A percentile compares a stretch with the other conserved stretches of the same genome.
phyloP scores from a whole-genome alignment of 1,140 invertebrate species.

The Drosophila auraria region DNA sequence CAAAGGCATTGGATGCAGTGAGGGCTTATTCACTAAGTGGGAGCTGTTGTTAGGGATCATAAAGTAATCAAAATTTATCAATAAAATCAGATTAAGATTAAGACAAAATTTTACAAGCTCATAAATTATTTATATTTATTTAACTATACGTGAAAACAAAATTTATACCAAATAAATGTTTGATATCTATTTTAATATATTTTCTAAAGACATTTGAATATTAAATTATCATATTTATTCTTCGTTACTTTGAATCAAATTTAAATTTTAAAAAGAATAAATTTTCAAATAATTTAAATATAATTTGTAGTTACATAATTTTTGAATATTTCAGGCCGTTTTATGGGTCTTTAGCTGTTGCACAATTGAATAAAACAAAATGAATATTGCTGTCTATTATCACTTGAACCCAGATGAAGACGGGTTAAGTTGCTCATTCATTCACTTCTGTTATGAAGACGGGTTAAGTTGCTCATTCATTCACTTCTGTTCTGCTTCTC shows the following conservation, averaged over 20 bases:
- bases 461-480: neutral
- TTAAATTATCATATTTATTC: neutral
- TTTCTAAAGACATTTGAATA: neutral
- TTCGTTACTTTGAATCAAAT: neutral
- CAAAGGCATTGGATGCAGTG: slow-evolving; percentile 1
- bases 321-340: neutral
- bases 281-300: neutral
- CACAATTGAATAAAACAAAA: neutral
- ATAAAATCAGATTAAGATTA: too few species aligned
- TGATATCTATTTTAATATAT: neutral
- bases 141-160: neutral
- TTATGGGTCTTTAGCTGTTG: neutral
- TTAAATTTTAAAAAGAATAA: neutral
- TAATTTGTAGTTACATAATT: neutral
- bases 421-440: neutral
- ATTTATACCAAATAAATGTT: too few species aligned
- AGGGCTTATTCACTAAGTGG: slow-evolving; percentile 4
- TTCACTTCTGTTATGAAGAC: neutral
- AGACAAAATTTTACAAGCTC: too few species aligned
- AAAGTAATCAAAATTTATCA: neutral
- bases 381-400: neutral
- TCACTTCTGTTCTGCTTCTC: neutral
- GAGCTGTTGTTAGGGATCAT: neutral
- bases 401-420: neutral
- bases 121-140: neutral